These are phyloP conservation scores for Enteromius paludinosus DNA, from an alignment of 2,797 vertebrate species.

Conservation along the genomic window DNA sequence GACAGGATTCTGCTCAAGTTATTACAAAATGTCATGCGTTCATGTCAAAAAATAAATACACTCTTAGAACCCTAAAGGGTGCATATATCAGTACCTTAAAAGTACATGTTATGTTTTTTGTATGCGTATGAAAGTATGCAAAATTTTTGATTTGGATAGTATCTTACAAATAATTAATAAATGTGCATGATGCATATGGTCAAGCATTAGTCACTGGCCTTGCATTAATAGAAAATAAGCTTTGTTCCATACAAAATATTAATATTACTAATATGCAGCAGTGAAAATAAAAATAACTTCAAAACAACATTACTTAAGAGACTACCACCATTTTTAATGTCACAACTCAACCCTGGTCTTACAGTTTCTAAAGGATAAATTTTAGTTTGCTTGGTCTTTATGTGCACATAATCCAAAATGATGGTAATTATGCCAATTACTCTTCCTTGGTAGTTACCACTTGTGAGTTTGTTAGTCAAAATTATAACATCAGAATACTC, in stretches of 20 bases:
- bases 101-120: not conserved
- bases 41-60: not conserved
- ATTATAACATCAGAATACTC: not conserved
- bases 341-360: not conserved
- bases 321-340: not conserved
- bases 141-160: not conserved
- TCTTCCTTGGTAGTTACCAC: not conserved
- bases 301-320: not conserved
- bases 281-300: not conserved
- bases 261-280: not conserved
- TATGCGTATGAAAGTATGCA: not conserved
- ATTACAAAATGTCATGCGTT: not conserved
- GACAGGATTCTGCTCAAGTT: not conserved
- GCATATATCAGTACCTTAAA: not conserved
- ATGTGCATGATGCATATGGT: not conserved
- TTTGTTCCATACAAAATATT: not conserved
- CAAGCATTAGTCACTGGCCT: not conserved
- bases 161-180: not conserved
- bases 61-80: not conserved
- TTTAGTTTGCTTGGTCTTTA: not conserved
- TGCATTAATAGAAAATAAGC: not conserved
- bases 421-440: not conserved
- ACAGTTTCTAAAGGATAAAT: not conserved
- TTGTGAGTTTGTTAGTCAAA: not conserved
- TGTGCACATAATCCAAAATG: not conserved